Evolutionary conservation across 2,888 invertebrate genomes (phyloP).

Genomic region (Caenorhabditis zanzibari): DNA sequence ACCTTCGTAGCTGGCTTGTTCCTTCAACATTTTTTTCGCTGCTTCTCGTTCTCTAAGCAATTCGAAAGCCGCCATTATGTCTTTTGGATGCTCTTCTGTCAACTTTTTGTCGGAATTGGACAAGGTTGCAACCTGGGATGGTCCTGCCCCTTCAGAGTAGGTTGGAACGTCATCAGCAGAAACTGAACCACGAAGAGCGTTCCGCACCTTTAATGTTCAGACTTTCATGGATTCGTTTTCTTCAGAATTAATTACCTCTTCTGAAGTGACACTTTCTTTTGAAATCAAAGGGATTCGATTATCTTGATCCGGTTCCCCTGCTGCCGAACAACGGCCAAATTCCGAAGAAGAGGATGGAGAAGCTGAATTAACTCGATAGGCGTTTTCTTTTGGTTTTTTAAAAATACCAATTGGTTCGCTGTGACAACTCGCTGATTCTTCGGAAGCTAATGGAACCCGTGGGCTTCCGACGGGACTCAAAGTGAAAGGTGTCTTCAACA

Average conservation of each 20-base stretch:
- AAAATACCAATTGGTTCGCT: constrained; percentile 44
- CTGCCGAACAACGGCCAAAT: constrained; percentile 56
- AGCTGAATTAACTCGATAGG: background rate
- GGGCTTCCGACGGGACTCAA: background rate
- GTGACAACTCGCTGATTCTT: constrained; percentile 28
- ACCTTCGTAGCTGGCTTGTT: constrained; percentile 63
- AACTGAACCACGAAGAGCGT: constrained; percentile 40
- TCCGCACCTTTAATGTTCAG: constrained; percentile 10
- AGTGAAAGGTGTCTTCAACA: constrained; percentile 8
- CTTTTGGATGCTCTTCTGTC: constrained; percentile 52
- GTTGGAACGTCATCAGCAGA: constrained; percentile 53
- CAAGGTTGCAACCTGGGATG: constrained; percentile 2
- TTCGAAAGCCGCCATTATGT: constrained; percentile 52
- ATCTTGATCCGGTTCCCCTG: constrained; percentile 25
- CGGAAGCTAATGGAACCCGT: background rate
- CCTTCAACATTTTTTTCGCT: constrained; percentile 44
- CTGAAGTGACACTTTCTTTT: constrained; percentile 49
- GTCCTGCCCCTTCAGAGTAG: background rate
- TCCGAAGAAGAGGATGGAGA: constrained; percentile 30
- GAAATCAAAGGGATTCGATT: constrained; percentile 32
- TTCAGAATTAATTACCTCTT: constrained; percentile 24
- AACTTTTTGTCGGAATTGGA: constrained; percentile 11
- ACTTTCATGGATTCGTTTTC: background rate
- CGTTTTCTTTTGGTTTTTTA: background rate
- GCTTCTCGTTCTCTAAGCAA: constrained; percentile 63